Evolutionary conservation across 2,113 vertebrate genomes (phyloP).

Genomic region (Chamaetylas fuelleborni): DNA sequence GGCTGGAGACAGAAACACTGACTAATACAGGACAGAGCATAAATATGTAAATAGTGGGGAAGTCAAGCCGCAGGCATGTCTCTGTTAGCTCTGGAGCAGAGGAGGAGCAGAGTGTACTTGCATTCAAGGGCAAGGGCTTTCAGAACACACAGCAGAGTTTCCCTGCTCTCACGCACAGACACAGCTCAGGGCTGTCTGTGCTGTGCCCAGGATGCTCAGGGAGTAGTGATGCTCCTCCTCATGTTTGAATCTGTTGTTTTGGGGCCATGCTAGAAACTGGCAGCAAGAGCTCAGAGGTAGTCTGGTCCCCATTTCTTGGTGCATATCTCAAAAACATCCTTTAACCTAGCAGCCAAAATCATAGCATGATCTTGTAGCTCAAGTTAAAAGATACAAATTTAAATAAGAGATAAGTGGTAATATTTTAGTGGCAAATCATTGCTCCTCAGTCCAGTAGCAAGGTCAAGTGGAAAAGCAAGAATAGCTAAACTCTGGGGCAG

Average conservation of each 20-base stretch:
- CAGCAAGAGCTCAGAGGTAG: background rate
- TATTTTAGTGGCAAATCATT: background rate
- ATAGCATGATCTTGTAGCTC: background rate
- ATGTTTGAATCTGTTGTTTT: background rate
- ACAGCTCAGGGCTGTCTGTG: background rate
- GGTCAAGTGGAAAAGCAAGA: background rate
- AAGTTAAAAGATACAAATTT: background rate
- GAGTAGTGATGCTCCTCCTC: background rate
- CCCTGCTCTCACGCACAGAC: background rate
- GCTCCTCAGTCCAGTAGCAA: background rate
- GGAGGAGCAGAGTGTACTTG: background rate
- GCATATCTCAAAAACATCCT: background rate
- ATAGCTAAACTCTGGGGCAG: background rate
- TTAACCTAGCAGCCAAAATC: background rate
- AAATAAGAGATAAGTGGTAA: background rate
- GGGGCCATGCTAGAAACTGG: background rate
- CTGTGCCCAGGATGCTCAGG: background rate
- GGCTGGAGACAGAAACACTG: conserved; percentile 40
- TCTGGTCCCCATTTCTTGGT: background rate
- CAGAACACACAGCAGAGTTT: background rate
- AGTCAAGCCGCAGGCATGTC: background rate
- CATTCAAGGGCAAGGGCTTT: conserved; percentile 14
- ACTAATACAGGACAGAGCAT: conserved; percentile 2
- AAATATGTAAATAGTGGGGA: conserved; percentile 47
- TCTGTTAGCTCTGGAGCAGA: background rate